These are phyloP conservation scores for Capitella teleta DNA, from an alignment of 1,140 invertebrate genomes.

Conservation along the genomic window DNA sequence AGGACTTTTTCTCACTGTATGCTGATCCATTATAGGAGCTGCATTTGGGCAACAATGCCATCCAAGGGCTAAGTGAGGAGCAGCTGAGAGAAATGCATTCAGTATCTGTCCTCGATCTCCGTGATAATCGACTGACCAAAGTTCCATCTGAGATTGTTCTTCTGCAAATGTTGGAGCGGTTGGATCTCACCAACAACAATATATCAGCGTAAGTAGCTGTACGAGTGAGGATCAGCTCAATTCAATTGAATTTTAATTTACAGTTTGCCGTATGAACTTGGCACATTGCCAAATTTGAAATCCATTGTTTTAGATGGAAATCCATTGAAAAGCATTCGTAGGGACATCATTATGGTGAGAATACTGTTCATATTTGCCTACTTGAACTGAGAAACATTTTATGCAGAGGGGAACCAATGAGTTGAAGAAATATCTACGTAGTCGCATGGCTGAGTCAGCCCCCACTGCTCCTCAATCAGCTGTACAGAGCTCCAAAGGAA, in stretches of 20 bases:
- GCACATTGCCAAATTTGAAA: constrained; percentile 66
- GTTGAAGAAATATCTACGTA: constrained; percentile 66
- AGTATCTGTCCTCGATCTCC: constrained; percentile 54
- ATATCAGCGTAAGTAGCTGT: constrained; percentile 58
- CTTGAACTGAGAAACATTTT: background rate
- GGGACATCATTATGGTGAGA: constrained; percentile 37
- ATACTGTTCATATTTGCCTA: background rate
- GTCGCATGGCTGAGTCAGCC: constrained; percentile 42
- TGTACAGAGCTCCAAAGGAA: constrained; percentile 10
- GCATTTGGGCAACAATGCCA: constrained; percentile 66
- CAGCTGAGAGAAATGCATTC: constrained; percentile 26
- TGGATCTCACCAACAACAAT: constrained; percentile 74
- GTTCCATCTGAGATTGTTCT: constrained; percentile 67
- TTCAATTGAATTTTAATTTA: constrained; percentile 21
- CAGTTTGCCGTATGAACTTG: constrained; percentile 64
- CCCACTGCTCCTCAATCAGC: constrained; percentile 10
- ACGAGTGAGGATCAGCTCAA: too few relatives aligned
- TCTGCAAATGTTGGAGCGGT: constrained; percentile 60
- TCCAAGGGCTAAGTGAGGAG: constrained; percentile 41
- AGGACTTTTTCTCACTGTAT: background rate
- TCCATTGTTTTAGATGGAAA: constrained; percentile 75
- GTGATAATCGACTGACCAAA: constrained; percentile 45
- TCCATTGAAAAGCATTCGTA: constrained; percentile 49
- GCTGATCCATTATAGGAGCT: constrained; percentile 49
- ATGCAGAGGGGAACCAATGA: constrained; percentile 59